Evolutionary conservation across 2,113 vertebrate genomes (phyloP).

Genomic region (Ciconia maguari): DNA sequence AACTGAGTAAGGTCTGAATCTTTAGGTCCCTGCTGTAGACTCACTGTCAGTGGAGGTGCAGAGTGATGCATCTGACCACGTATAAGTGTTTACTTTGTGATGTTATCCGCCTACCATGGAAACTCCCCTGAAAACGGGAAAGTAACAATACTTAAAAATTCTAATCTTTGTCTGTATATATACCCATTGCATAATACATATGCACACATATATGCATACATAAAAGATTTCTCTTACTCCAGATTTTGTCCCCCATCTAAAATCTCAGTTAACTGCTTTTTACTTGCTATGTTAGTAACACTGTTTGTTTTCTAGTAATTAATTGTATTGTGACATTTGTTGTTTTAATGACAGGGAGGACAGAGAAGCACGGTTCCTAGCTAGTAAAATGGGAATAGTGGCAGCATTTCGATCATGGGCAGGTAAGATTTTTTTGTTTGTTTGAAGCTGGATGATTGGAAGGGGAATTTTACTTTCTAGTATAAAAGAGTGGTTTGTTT

Average conservation of each 20-base stretch:
- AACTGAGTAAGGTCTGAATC: not conserved
- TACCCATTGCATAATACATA: not conserved
- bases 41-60: not conserved
- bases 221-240: not conserved
- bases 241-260: not conserved
- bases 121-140: not conserved
- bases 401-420: constrained; percentile 98
- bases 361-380: constrained; percentile 92
- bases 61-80: not conserved
- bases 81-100: not conserved
- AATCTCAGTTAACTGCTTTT: not conserved
- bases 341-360: constrained; percentile 83
- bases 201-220: rapidly evolving
- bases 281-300: not conserved
- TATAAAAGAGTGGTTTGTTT: not conserved
- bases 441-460: not conserved
- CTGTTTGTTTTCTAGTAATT: not conserved
- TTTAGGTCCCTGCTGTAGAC: not conserved
- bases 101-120: not conserved
- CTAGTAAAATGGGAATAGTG: constrained; percentile 97
- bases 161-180: not conserved
- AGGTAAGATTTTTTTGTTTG: constrained; percentile 74
- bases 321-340: not conserved
- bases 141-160: not conserved
- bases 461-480: not conserved